Base-by-base conservation (phyloP, 2,888 invertebrate genomes). In the Tortricodes alternella region DNA sequence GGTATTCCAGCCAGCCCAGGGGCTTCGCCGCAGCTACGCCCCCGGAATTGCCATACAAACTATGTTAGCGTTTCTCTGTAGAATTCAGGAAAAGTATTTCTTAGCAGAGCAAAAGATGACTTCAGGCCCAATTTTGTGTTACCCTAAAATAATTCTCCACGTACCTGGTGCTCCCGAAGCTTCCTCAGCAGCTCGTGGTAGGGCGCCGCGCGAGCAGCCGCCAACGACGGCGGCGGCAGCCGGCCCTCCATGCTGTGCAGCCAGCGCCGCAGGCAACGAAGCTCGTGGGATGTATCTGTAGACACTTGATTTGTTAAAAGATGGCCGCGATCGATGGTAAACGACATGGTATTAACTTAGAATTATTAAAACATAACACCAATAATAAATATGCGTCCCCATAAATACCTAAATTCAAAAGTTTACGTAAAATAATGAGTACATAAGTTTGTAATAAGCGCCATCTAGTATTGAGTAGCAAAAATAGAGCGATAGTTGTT, bases 221-320 rank as follows among this genome's bases (percentile, higher is more conserved):
- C 94, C 61, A 94, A 92, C 66, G 96, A 91, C 52, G 94, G 93
- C 44, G 96, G 94, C 63, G 94, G 94, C 63, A 98, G 89, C 44
- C 95, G 93, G 6, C 93, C 92, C 83, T 97, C 97, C 93, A 97
- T 96, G 68, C 95, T 94, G 71, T 95, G 94, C 66, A 98, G 91
- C 97, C 97, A 98, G 71, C 95, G 94, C 29, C 96, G 93, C 59
- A 98, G 88, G 74, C 95, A 94, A 58, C 93, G 93, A 44, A 96
- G 91, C 83, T 96, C 96, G 70, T 94, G 94, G 39, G 94, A 94
- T 43, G 96, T 92, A 83, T 96, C 96, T 96, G 76, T 4, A 53
- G 53, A 4, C 9, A n/a, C 11, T 1, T n/a, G 9, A n/a, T 3
- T 27, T 0, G 27, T 27, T 34, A n/a, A n/a, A n/a, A n/a, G n/a